Conservation (phyloP, 1,140 invertebrate species). For the Diabrotica undecimpunctata region DNA sequence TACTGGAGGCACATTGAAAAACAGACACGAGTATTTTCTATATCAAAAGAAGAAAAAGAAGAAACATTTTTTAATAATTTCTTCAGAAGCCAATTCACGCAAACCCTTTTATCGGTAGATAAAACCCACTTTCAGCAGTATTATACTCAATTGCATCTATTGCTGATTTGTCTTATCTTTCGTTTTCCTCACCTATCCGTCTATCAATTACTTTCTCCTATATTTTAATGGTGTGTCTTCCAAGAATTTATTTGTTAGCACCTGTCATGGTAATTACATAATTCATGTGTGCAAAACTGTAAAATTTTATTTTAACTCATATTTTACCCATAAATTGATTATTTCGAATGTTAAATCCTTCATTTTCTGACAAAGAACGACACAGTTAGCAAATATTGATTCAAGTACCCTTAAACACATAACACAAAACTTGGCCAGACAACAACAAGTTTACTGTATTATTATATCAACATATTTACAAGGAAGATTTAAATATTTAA, state of each 20-base stretch:
- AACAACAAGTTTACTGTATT: slow-evolving; percentile 10
- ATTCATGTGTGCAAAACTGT: slow-evolving; percentile 1
- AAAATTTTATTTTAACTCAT: not conserved
- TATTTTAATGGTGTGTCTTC: not conserved
- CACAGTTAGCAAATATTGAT: slow-evolving; percentile 10
- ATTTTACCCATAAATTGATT: not conserved
- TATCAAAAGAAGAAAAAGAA: no score
- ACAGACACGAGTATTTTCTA: no score
- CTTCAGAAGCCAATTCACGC: no score
- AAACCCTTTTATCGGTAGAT: no score
- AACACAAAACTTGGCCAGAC: slow-evolving; percentile 9
- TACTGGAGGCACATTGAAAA: no score
- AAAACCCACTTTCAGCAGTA: no score
- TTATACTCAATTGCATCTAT: no score
- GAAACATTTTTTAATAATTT: no score
- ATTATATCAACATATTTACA: not conserved
- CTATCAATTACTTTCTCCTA: no score
- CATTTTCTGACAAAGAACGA: not conserved
- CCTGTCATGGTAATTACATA: not conserved
- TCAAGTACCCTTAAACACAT: slow-evolving; percentile 5
- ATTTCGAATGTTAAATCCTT: slow-evolving; percentile 4
- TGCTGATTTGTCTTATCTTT: no score
- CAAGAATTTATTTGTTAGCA: not conserved
- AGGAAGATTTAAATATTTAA: not conserved
- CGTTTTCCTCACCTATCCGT: no score